phyloP scores from a whole-genome alignment of 2,113 vertebrate species.

The Myotis lucifugus region DNA sequence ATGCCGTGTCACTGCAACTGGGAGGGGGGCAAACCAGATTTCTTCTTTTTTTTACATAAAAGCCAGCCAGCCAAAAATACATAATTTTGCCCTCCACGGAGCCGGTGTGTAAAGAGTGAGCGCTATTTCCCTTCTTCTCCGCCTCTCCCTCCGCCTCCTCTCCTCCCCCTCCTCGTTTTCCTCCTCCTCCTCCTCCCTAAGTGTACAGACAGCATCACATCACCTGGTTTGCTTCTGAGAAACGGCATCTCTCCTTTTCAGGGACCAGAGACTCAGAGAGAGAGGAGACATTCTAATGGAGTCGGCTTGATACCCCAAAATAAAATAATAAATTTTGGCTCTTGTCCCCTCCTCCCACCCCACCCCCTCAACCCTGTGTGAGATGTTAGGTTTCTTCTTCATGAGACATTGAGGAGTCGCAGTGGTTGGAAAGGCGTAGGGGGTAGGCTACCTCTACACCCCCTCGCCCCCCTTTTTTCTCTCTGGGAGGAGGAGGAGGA shows the following conservation, averaged over 20 bases:
- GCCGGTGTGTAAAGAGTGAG: constrained; percentile 82
- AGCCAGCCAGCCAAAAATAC: constrained; percentile 64
- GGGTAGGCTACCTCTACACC: constrained; percentile 59
- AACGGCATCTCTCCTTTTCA: constrained; percentile 70
- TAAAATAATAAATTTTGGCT: constrained; percentile 79
- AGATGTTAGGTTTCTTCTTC: constrained; percentile 76
- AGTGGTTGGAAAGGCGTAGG: constrained; percentile 75
- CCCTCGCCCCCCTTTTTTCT: constrained; percentile 70
- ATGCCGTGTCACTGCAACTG: constrained; percentile 69
- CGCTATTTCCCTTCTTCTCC: constrained; percentile 71
- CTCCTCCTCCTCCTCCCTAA: constrained; percentile 65
- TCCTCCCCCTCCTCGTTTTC: constrained; percentile 15
- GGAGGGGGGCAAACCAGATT: constrained; percentile 61
- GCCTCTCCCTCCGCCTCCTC: constrained; percentile 64
- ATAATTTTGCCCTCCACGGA: constrained; percentile 81
- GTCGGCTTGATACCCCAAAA: constrained; percentile 82
- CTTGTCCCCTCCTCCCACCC: constrained; percentile 69
- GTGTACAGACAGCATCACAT: constrained; percentile 82
- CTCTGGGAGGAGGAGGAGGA: constrained; percentile 78
- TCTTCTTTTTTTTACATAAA: constrained; percentile 59
- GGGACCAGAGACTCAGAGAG: constrained; percentile 64
- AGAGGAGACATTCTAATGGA: constrained; percentile 85
- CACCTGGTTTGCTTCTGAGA: constrained; percentile 85
- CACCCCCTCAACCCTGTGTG: constrained; percentile 68
- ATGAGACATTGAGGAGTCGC: constrained; percentile 77